Evolutionary conservation across 2,888 invertebrate genomes (phyloP), one percentile per base, ranked within the genome.

Genomic region (Artemia sinica): DNA sequence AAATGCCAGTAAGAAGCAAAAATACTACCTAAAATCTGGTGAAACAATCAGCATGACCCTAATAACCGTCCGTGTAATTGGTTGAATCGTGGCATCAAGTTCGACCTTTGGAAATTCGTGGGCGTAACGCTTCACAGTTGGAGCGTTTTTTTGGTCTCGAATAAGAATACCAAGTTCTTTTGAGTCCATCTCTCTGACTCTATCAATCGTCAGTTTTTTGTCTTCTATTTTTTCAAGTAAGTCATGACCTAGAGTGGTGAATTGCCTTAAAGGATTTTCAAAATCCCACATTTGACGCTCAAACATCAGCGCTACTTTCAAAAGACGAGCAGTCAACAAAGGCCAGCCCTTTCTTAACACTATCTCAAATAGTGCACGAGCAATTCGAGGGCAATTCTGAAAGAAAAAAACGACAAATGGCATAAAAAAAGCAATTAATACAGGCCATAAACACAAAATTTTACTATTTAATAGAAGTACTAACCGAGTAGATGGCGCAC

Each of bases 321-420:
- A 82, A 72, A 96, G 85, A 8, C 91, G 81, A 0, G 85, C 87
- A 0, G 97, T 86, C 82, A 96, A 84, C 72, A 91, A 82, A 0
- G 97, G 88, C 82, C 91, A 93, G 76, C 91, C 92, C 74, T 88
- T 88, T 49, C 90, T 84, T 8, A 96, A 79, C 0, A 90, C 89
- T 72, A 97, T 89, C 75, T 98, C 96, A 78, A 97, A 98, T 51
- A 97, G 79, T 0, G 95, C 94, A 63, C 97, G 83, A 9, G 89
- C 84, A 73, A 98, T 91, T 69, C 97, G 84, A 0, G 88, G 86
- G 10, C 91, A 88, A 79, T 96, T 97, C 87, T 95, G 75, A n/a
- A 73, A 67, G 10, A 65, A 68, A 70, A 69, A 41, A 67, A 18
- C 69, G 70, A 67, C 49, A 65, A 51, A 68, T 51, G 67, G 67